These are phyloP conservation scores for Tenualosa ilisha DNA, from an alignment of 2,797 vertebrate species.

Conservation along the genomic window DNA sequence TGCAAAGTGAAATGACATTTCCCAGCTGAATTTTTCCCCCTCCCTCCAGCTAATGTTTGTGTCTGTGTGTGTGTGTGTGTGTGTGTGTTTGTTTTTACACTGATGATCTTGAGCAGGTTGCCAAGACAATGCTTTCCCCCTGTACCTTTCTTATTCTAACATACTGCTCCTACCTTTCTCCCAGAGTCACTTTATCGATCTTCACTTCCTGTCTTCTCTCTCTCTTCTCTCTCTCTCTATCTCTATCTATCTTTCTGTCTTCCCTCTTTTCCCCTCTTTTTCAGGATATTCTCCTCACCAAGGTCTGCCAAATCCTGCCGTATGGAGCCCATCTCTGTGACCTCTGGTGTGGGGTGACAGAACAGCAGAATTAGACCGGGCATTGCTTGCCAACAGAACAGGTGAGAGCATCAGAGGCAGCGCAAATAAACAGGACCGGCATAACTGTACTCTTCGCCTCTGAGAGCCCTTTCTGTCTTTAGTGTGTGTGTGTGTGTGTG, in stretches of 20 bases:
- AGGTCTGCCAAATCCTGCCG: neutral
- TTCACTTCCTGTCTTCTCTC: slow-evolving; percentile 10
- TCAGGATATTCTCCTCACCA: slow-evolving; percentile 29
- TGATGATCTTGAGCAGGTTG: slow-evolving; percentile 49
- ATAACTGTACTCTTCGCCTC: neutral
- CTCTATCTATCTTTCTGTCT: neutral
- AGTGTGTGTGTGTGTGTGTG: neutral
- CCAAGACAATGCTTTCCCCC: slow-evolving; percentile 36
- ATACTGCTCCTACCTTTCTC: neutral
- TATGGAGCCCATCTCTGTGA: slow-evolving; percentile 7
- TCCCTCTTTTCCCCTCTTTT: slow-evolving; percentile 36
- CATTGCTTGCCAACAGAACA: slow-evolving; percentile 9
- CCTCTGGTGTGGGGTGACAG: neutral
- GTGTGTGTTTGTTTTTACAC: slow-evolving; percentile 45
- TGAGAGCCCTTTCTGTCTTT: neutral
- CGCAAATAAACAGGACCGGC: neutral
- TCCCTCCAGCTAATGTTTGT: neutral
- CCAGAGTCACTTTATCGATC: neutral
- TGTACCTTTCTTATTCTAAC: neutral
- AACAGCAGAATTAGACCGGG: neutral
- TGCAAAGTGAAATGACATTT: slow-evolving; percentile 49
- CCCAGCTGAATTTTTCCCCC: slow-evolving; percentile 37
- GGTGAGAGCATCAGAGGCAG: neutral
- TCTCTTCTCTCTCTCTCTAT: slow-evolving; percentile 14
- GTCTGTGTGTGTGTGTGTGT: slow-evolving; percentile 16